phyloP scores from a whole-genome alignment of 2,888 invertebrate species.

The Stenotaenia linearis region DNA sequence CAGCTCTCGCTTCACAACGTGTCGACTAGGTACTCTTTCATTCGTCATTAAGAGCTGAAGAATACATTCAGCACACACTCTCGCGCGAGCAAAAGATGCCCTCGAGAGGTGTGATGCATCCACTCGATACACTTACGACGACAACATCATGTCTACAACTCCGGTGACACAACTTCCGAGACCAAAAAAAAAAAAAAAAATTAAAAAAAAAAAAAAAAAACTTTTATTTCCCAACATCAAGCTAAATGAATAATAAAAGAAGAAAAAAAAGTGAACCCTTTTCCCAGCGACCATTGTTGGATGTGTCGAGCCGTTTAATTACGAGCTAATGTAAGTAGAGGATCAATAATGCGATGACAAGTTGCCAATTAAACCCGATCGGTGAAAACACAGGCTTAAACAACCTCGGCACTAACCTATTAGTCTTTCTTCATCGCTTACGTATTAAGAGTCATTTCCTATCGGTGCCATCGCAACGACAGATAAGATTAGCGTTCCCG shows the following conservation, averaged over 20 bases:
- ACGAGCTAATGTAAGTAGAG: not conserved
- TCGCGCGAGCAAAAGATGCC: not conserved
- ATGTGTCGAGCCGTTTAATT: not conserved
- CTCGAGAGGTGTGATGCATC: conserved; percentile 23
- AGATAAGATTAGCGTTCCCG: conserved; percentile 10
- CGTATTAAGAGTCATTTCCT: conserved; percentile 23
- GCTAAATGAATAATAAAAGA: not conserved
- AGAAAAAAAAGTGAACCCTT: too few species aligned
- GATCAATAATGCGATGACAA: not conserved
- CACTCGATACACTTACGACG: not conserved
- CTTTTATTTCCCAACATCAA: not conserved
- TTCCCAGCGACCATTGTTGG: not conserved
- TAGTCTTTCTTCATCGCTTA: conserved; percentile 1
- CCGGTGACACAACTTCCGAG: not conserved
- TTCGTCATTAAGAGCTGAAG: conserved; percentile 22
- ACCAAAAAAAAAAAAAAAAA: not conserved
- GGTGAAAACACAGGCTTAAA: not conserved
- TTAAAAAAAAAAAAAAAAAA: not conserved
- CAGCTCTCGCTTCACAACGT: not conserved
- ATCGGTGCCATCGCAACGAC: conserved; percentile 1
- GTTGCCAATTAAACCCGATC: not conserved
- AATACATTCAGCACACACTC: conserved; percentile 3
- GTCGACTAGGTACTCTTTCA: not conserved
- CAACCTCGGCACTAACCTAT: not conserved
- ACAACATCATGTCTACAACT: not conserved